phyloP scores from a whole-genome alignment of 2,113 vertebrate genomes.

The Dascyllus trimaculatus region DNA sequence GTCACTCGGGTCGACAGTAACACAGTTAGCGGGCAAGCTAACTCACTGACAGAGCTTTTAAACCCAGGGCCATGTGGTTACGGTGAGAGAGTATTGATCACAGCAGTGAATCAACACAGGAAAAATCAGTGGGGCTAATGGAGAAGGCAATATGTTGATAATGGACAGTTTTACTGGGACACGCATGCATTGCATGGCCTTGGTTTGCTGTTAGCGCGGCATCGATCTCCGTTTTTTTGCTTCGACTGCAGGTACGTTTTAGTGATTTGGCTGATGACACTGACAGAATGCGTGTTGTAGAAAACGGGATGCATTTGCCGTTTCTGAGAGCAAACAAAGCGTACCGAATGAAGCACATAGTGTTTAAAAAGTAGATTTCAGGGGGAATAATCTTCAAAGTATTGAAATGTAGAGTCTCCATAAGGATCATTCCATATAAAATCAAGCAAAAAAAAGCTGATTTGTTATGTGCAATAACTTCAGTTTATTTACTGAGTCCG shows the following conservation, averaged over 20 bases:
- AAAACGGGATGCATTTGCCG: neutral
- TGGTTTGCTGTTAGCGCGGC: constrained; percentile 32
- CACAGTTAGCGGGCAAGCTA: constrained; percentile 49
- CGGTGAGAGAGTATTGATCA: constrained; percentile 66
- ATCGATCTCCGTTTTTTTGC: constrained; percentile 44
- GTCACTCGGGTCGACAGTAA: constrained; percentile 32
- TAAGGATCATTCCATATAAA: too few species aligned
- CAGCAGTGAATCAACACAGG: constrained; percentile 56
- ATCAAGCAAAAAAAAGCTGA: too few species aligned
- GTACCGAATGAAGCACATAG: too few species aligned
- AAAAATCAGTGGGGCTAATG: constrained; percentile 71
- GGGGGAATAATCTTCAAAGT: too few species aligned
- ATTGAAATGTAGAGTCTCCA: too few species aligned
- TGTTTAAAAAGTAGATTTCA: too few species aligned
- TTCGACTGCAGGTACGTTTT: constrained; percentile 6
- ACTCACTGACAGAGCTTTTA: constrained; percentile 77
- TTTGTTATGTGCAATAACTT: too few species aligned
- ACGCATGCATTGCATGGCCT: constrained; percentile 43
- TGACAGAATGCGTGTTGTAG: neutral
- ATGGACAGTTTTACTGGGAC: constrained; percentile 63
- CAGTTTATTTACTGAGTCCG: too few species aligned
- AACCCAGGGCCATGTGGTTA: constrained; percentile 65
- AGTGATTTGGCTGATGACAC: constrained; percentile 20
- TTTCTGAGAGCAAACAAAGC: neutral
- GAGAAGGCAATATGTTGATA: constrained; percentile 63